Percentiles rank a stretch among this genome's conserved stretches.
Conservation (phyloP, 2,113 vertebrate genomes). For the Proterorhinus semilunaris region DNA sequence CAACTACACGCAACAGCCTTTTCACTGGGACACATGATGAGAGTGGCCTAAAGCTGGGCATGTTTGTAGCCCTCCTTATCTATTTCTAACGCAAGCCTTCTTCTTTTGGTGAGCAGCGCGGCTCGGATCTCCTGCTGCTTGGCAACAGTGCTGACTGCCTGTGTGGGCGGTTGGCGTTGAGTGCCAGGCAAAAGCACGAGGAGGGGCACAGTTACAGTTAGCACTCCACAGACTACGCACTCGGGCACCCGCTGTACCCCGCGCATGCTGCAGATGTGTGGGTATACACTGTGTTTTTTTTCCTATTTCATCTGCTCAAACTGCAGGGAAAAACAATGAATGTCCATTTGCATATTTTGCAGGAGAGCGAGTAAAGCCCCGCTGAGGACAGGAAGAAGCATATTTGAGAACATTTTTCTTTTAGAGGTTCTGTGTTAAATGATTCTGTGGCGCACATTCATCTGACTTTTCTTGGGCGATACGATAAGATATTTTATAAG, state of each 20-base stretch:
- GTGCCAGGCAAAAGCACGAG: conserved; percentile 66
- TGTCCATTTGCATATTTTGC: conserved; percentile 33
- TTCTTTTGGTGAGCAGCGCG: conserved; percentile 29
- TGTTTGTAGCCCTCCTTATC: conserved; percentile 21
- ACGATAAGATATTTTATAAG: no score
- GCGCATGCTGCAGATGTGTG: conserved; percentile 16
- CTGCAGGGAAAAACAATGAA: conserved; percentile 25
- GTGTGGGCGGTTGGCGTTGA: conserved; percentile 65
- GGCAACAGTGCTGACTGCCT: conserved; percentile 72
- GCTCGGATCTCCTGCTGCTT: conserved; percentile 73
- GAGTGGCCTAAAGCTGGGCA: conserved; percentile 51
- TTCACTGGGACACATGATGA: conserved; percentile 42
- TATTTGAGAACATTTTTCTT: neutral
- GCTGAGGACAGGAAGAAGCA: conserved; percentile 13
- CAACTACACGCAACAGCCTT: conserved; percentile 47
- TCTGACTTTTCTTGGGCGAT: no score
- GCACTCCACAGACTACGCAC: conserved; percentile 43
- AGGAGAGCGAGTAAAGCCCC: conserved; percentile 30
- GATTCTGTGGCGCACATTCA: no score
- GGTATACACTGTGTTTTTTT: conserved; percentile 9
- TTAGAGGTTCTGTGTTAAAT: neutral
- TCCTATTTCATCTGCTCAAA: neutral
- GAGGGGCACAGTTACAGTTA: conserved; percentile 67
- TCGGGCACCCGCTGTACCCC: conserved; percentile 51
- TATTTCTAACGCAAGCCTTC: conserved; percentile 20